phyloP scores from a whole-genome alignment of 2,113 vertebrate species.

The Bungarus multicinctus region DNA sequence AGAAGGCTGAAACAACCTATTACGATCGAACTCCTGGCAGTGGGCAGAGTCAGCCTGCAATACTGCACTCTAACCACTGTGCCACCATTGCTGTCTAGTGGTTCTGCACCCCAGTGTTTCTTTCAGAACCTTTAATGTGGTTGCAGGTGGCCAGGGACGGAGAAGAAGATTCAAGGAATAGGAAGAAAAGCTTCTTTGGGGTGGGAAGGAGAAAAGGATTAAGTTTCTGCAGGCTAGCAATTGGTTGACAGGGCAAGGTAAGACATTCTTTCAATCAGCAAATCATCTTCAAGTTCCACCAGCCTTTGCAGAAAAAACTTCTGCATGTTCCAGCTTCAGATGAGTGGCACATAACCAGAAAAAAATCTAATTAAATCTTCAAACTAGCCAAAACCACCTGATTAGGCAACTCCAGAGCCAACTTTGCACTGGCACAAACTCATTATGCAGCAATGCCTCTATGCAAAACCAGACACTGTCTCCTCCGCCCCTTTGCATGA shows the following conservation, averaged over 20 bases:
- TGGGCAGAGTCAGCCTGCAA: neutral
- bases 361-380: neutral
- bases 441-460: neutral
- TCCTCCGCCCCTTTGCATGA: neutral
- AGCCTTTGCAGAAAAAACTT: neutral
- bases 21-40: neutral
- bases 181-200: neutral
- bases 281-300: neutral
- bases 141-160: neutral
- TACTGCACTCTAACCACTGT: neutral
- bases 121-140: neutral
- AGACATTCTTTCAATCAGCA: neutral
- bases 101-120: neutral
- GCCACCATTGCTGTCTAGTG: neutral
- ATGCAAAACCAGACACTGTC: neutral
- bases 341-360: neutral
- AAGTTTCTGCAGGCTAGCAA: neutral
- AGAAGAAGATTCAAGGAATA: neutral
- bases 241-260: neutral
- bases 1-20: neutral
- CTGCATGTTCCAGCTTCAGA: neutral
- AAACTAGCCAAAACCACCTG: neutral
- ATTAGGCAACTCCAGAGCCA: neutral
- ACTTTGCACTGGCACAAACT: neutral
- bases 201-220: neutral